Evolutionary conservation across 2,113 vertebrate genomes (phyloP), one percentile per base, ranked within the genome.

Genomic region (Ancistrus triradiatus): DNA sequence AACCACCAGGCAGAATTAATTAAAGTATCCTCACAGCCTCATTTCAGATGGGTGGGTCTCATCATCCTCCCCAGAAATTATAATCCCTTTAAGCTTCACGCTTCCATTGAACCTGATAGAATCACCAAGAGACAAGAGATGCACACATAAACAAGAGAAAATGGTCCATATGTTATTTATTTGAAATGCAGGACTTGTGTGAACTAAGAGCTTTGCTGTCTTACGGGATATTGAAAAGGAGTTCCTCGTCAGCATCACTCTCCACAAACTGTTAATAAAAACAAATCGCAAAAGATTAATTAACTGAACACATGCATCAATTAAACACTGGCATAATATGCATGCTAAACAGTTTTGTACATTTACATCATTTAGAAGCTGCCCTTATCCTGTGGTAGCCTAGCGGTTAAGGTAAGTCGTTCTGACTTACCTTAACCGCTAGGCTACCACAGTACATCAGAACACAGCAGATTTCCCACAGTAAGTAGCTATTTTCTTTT

Each of bases 171-270:
- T 4, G 31, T n/a, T 6, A 6, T 28, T 9, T 13, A 47, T 13
- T 31, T 19, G 8, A 56, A 35, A 22, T 35, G 42, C 6, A 38
- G 40, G 10, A 83, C 10, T 28, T 51, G 10, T 48, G 6, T 31
- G 7, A 27, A 15, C 17, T 10, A 38, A 28, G 6, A 33, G 42
- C 25, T 40, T 10, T 6, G 15, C 25, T 9, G 21, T 59, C 96
- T 95, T 76, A 98, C 96, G 96, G 95, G 76, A 98, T 90, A 74
- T 98, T 98, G 78, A 98, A 98, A 60, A 98, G 89, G 60, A 98
- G 88, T 77, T 98, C 96, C 84, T 95, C 92, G 1, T 98, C 94
- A 1, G 90, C 90, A 8, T 98, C 95, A 10, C 96, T 98, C 72
- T 98, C 96, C 1, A 98, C 96, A 68, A 91, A 98, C 95, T 97